Percentiles rank a stretch among this genome's conserved stretches.
phyloP scores from a whole-genome alignment of 1,140 invertebrate genomes.

The roundworm (Caenorhabditis elegans) region DNA sequence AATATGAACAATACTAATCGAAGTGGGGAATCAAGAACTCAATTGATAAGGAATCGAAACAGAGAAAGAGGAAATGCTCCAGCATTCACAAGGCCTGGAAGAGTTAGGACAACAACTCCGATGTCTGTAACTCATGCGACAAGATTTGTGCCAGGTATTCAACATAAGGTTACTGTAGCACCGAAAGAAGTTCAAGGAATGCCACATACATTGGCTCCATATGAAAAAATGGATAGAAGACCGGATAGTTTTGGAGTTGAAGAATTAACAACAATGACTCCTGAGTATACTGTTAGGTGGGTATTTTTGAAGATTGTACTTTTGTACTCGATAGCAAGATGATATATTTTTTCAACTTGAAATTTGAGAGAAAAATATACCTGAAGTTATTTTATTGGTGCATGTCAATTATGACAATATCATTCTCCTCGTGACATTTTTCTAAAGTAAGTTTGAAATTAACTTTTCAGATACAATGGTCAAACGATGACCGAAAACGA shows the following conservation, averaged over 20 bases:
- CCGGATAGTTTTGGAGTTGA: background rate
- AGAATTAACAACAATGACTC: slow-evolving; percentile 8
- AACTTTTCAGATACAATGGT: slow-evolving; percentile 12
- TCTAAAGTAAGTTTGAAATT: too few species aligned
- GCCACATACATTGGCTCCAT: slow-evolving; percentile 33
- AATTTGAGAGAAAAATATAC: too few species aligned
- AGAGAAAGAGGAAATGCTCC: background rate
- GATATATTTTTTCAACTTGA: too few species aligned
- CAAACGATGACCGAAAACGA: slow-evolving; percentile 37
- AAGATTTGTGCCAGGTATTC: background rate
- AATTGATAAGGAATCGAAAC: background rate
- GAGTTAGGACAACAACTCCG: background rate
- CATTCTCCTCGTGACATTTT: too few species aligned
- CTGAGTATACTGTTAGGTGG: slow-evolving; percentile 21
- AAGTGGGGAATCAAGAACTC: background rate
- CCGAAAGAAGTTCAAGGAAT: background rate
- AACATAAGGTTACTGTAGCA: slow-evolving; percentile 26
- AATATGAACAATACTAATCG: slow-evolving; percentile 18
- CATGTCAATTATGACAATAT: too few species aligned
- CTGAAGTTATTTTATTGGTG: too few species aligned
- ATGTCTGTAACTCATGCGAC: background rate
- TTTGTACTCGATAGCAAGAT: too few species aligned
- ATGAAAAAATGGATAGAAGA: slow-evolving; percentile 36
- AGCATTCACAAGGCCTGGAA: slow-evolving; percentile 8
- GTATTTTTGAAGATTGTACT: background rate